phyloP scores from a whole-genome alignment of 2,888 invertebrate genomes.

The Diarsia brunnea region DNA sequence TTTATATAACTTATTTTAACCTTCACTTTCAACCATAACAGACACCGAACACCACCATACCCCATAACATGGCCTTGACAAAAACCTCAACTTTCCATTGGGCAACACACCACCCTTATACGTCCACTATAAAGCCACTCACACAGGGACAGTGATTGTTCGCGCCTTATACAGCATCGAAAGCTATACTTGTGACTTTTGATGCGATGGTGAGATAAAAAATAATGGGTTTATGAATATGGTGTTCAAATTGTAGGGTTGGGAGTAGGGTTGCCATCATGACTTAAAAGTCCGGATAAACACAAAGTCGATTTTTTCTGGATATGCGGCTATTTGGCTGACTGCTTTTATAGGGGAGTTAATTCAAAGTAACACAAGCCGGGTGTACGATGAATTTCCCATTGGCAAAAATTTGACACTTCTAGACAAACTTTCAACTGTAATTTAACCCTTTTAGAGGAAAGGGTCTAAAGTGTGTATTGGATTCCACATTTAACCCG shows the following conservation, averaged over 20 bases:
- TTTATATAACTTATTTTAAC: neutral
- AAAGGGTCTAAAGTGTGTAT: too few species aligned
- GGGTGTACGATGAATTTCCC: too few species aligned
- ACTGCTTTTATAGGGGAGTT: neutral
- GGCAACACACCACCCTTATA: slow-evolving; percentile 55
- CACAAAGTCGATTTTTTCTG: neutral
- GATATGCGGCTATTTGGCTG: neutral
- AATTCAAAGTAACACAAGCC: neutral
- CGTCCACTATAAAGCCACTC: slow-evolving; percentile 51
- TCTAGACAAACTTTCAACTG: neutral
- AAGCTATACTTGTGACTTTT: slow-evolving; percentile 48
- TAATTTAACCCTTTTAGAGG: neutral
- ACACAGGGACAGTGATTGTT: slow-evolving; percentile 48
- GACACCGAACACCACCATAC: slow-evolving; percentile 7
- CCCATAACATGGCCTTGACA: slow-evolving; percentile 50
- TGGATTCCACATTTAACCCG: too few species aligned
- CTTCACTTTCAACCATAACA: slow-evolving; percentile 43
- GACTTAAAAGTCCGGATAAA: neutral
- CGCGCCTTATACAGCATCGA: slow-evolving; percentile 51
- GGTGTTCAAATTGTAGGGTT: slow-evolving; percentile 54
- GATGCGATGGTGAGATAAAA: slow-evolving; percentile 47
- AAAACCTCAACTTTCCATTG: slow-evolving; percentile 61
- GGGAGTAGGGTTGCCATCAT: neutral
- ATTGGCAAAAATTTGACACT: too few species aligned
- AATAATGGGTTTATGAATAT: slow-evolving; percentile 48